phyloP scores from a whole-genome alignment of 2,888 invertebrate species.

The Molanna angustata region DNA sequence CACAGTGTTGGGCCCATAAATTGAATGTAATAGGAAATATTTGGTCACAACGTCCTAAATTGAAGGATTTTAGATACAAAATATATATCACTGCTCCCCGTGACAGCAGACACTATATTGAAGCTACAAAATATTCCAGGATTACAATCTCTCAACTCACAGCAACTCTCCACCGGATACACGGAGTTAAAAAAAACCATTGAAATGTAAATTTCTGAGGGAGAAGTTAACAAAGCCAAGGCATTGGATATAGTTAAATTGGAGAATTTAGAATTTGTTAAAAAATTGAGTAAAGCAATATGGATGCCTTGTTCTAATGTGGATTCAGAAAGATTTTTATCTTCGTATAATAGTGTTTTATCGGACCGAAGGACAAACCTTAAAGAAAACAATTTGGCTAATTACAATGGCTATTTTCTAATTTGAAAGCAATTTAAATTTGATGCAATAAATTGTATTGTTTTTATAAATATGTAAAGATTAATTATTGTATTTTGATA shows the following conservation, averaged over 20 bases:
- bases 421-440: not conserved
- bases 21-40: conserved; percentile 6
- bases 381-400: not conserved
- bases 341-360: not conserved
- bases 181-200: conserved; percentile 7
- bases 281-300: not conserved
- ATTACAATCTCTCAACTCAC: too few relatives aligned
- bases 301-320: conserved; percentile 6
- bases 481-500: too few relatives aligned
- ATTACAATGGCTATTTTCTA: not conserved
- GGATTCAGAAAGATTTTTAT: not conserved
- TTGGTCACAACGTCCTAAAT: too few relatives aligned
- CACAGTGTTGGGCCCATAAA: conserved; percentile 9
- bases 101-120: too few relatives aligned
- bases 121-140: not conserved
- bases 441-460: too few relatives aligned
- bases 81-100: too few relatives aligned
- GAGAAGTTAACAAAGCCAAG: conserved; percentile 4
- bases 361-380: not conserved
- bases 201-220: not conserved
- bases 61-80: too few relatives aligned
- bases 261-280: too few relatives aligned
- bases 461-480: too few relatives aligned
- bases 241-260: too few relatives aligned
- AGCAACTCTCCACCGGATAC: not conserved